Conservation (phyloP, 2,797 vertebrate genomes). For the Sebastes taczanowskii region DNA sequence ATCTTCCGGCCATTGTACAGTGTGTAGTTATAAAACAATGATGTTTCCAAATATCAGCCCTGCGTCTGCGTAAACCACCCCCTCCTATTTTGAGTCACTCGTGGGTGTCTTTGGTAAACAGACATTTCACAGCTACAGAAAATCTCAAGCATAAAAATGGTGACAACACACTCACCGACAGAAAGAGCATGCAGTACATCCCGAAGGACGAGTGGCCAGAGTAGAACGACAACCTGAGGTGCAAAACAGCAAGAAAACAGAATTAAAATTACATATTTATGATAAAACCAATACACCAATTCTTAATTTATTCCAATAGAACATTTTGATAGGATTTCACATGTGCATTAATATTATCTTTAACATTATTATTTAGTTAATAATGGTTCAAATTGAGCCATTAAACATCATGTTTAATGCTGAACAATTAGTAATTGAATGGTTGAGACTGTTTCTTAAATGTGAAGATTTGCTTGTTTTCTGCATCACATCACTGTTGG, state of each 20-base stretch:
- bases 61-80: not conserved
- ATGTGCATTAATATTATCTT: too few species aligned
- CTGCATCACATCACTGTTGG: not conserved
- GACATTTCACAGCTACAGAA: not conserved
- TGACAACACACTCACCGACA: constrained; percentile 89
- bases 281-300: not conserved
- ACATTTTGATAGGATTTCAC: not conserved
- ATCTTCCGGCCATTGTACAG: constrained; percentile 38
- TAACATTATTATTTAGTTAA: not conserved
- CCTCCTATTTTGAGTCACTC: constrained; percentile 36
- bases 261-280: not conserved
- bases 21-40: constrained; percentile 43
- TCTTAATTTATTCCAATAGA: not conserved
- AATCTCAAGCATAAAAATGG: not conserved
- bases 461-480: not conserved
- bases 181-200: constrained; percentile 98
- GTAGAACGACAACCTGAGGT: constrained; percentile 93
- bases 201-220: constrained; percentile 98
- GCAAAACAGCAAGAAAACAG: not conserved
- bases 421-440: not conserved
- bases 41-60: constrained; percentile 38
- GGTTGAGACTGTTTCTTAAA: not conserved
- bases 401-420: not conserved
- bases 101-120: constrained; percentile 34
- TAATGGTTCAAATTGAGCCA: not conserved